Evolutionary conservation across 1,140 invertebrate species (phyloP).

Genomic region (Eupristina koningsbergeri): DNA sequence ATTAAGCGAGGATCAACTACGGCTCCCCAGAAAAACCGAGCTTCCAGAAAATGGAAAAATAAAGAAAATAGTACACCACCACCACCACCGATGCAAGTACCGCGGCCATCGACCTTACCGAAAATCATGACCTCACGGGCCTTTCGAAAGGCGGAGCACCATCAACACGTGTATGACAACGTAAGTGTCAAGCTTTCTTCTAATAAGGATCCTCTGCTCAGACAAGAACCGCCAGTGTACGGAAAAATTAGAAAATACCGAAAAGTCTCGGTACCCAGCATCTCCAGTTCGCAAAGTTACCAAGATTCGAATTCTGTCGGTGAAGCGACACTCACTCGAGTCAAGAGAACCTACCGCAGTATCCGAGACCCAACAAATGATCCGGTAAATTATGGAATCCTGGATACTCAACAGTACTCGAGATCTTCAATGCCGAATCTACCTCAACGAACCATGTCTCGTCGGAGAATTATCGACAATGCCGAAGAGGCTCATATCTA

Average conservation of each 20-base stretch:
- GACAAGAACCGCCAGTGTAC: slow-evolving; percentile 64
- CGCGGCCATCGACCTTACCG: slow-evolving; percentile 64
- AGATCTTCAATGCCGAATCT: slow-evolving; percentile 24
- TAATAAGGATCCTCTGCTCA: slow-evolving; percentile 52
- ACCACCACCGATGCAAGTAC: slow-evolving; percentile 46
- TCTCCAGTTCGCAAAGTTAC: background rate
- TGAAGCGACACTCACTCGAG: slow-evolving; percentile 22
- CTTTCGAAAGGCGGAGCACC: background rate
- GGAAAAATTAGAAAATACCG: slow-evolving; percentile 65
- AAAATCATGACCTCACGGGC: slow-evolving; percentile 56
- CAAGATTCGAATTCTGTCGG: slow-evolving; percentile 1
- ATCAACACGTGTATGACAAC: slow-evolving; percentile 45
- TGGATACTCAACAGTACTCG: background rate
- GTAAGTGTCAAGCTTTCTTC: slow-evolving; percentile 45
- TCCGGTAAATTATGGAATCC: slow-evolving; percentile 47
- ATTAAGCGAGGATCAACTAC: slow-evolving; percentile 51
- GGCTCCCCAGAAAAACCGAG: slow-evolving; percentile 31
- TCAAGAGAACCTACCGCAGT: slow-evolving; percentile 50
- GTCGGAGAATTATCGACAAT: slow-evolving; percentile 66
- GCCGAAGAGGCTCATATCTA: slow-evolving; percentile 53
- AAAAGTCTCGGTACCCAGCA: slow-evolving; percentile 61
- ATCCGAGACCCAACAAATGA: slow-evolving; percentile 61
- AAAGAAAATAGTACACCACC: slow-evolving; percentile 4
- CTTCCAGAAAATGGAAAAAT: slow-evolving; percentile 36
- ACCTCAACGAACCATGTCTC: slow-evolving; percentile 61